These are phyloP conservation scores for Thunnus thynnus DNA, from an alignment of 2,113 vertebrate species.

Conservation along the genomic window DNA sequence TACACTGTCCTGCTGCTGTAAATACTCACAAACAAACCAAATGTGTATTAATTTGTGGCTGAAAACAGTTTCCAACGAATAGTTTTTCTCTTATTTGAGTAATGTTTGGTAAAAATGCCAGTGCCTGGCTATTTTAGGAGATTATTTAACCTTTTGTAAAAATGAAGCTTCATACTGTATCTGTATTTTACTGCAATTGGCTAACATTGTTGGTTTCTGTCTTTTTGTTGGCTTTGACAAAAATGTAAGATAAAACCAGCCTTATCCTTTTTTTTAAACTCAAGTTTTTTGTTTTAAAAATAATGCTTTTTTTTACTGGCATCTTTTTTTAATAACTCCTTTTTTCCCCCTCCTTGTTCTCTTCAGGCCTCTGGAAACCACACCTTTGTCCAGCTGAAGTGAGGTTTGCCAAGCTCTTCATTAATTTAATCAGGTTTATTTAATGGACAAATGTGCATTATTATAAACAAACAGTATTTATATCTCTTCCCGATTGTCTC, in stretches of 20 bases:
- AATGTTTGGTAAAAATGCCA: background rate
- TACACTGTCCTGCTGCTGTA: background rate
- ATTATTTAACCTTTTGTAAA: too few relatives aligned
- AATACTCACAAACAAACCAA: background rate
- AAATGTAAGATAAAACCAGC: background rate
- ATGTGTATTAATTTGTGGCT: slow-evolving; percentile 4
- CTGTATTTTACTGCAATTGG: too few relatives aligned
- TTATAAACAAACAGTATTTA: slow-evolving; percentile 81
- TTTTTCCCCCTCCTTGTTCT: slow-evolving; percentile 9
- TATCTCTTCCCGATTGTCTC: slow-evolving; percentile 69
- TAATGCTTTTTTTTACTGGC: background rate
- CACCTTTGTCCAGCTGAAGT: slow-evolving; percentile 81
- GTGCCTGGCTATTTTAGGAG: background rate
- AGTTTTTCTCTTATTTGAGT: too few relatives aligned
- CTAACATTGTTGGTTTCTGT: background rate
- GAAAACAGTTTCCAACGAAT: slow-evolving; percentile 4
- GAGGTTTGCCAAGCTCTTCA: slow-evolving; percentile 79
- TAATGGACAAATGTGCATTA: slow-evolving; percentile 83
- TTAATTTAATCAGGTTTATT: slow-evolving; percentile 84
- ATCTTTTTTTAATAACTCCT: background rate
- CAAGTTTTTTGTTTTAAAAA: background rate
- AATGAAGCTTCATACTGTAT: too few relatives aligned
- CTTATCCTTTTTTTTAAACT: background rate
- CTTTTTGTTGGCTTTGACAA: background rate
- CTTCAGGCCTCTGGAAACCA: slow-evolving; percentile 77